Base-by-base conservation (phyloP, 2,113 vertebrate genomes). In the Nerophis lumbriciformis region DNA sequence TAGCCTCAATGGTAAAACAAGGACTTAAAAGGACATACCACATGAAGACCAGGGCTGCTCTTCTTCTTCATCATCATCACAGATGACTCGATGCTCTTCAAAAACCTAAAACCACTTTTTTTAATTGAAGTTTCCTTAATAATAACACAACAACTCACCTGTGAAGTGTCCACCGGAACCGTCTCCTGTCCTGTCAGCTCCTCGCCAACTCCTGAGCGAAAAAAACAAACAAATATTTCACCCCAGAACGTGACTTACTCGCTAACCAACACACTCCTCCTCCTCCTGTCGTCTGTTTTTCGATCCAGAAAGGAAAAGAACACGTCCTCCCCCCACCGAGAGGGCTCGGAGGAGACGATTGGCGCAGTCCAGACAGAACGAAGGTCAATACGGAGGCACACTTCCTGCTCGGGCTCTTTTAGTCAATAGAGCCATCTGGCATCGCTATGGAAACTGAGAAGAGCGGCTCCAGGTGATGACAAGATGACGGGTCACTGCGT, bases 371-470 rank as follows among this genome's bases (percentile, higher is more conserved):
- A 57, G 57, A 76, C 70, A 36, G 65, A 63, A 72, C 75, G 78
- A 63, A 68, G 78, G 78, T 88, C 85, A 76, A 87, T 85, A 85
- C 73, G 2, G 37, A 76, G 60, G 65, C 47, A 55, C 70, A 71
- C 81, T 76, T 85, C 82, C 81, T 86, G 77, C 63, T 69, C 73
- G 50, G 60, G 16, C 59, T 71, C 66, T 47, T 75, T 19, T 49
- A 76, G 80, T 83, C 79, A 71, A 88, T 87, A 79, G 54, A 28
- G 71, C 66, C 77, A 58, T 65, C 79, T 78, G 64, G 39, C 52
- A 62, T 88, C 74, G 48, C 89, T 60, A 87, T 81, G 82, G 84
- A 81, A 63, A 90, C 85, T 65, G 65, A 58, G 83, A 75, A 75
- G 68, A 71, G 59, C 21, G 67, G 71, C 65, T 48, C 50, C 63